Percentiles rank a stretch among this genome's conserved stretches.
phyloP scores from a whole-genome alignment of 2,888 invertebrate species.

The Ptycholaimellus sp. region DNA sequence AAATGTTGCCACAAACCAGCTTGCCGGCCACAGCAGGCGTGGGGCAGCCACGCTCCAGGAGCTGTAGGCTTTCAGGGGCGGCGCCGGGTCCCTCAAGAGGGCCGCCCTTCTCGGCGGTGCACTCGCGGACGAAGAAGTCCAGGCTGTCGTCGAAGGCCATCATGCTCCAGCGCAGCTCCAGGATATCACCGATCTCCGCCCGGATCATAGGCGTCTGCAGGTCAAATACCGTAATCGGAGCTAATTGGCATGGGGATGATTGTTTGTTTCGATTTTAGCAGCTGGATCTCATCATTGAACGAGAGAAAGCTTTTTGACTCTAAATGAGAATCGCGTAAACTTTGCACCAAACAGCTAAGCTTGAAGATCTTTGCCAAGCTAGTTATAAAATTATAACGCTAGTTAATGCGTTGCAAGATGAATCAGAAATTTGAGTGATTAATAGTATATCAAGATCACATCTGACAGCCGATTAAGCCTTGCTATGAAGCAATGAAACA shows the following conservation, averaged over 20 bases:
- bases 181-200: slow-evolving; percentile 24
- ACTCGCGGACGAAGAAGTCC: slow-evolving; percentile 24
- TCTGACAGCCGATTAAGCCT: too few relatives aligned
- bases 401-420: too few relatives aligned
- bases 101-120: slow-evolving; percentile 20
- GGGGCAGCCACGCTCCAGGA: slow-evolving; percentile 22
- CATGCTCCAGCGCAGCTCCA: slow-evolving; percentile 24
- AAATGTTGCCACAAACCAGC: slow-evolving; percentile 20
- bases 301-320: too few relatives aligned
- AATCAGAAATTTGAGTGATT: too few relatives aligned
- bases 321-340: too few relatives aligned
- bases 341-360: too few relatives aligned
- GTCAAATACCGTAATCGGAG: neutral
- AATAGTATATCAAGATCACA: too few relatives aligned
- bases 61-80: slow-evolving; percentile 16
- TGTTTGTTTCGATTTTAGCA: neutral
- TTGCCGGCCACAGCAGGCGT: slow-evolving; percentile 24
- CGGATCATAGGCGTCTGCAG: slow-evolving; percentile 5
- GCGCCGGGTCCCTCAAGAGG: slow-evolving; percentile 6
- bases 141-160: slow-evolving; percentile 25
- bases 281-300: too few relatives aligned
- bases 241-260: too few relatives aligned
- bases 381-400: too few relatives aligned
- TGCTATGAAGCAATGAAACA: too few relatives aligned
- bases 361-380: too few relatives aligned